These are phyloP conservation scores for Graphium colonna DNA, from an alignment of 2,888 invertebrate species.

Conservation along the genomic window DNA sequence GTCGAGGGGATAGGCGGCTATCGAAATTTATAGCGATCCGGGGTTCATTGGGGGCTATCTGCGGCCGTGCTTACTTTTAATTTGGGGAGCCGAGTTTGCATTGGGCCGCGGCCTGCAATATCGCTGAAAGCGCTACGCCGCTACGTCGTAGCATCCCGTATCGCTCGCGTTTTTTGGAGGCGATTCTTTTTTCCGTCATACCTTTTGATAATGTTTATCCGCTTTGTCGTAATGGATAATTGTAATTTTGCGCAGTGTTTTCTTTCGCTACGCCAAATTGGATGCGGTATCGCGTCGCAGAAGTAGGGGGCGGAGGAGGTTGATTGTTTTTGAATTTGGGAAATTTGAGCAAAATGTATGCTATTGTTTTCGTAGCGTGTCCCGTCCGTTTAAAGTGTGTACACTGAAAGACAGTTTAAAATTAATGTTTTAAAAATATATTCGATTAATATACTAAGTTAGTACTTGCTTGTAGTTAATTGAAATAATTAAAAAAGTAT, in stretches of 20 bases:
- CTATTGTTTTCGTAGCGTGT: too few species aligned
- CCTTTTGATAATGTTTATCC: not conserved
- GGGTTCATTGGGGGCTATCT: conserved; percentile 39
- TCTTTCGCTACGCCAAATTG: not conserved
- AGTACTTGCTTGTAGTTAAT: too few species aligned
- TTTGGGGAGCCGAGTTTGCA: conserved; percentile 50
- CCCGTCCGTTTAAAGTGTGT: too few species aligned
- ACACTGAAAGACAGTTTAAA: too few species aligned
- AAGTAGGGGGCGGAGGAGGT: too few species aligned
- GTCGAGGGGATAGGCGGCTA: conserved; percentile 37
- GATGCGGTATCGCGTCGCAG: too few species aligned
- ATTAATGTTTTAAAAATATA: too few species aligned
- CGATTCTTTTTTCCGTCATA: conserved; percentile 4
- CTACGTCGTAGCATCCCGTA: not conserved
- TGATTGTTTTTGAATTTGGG: too few species aligned
- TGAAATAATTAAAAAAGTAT: too few species aligned
- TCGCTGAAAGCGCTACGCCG: conserved; percentile 9
- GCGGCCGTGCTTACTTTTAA: conserved; percentile 58
- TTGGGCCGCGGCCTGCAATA: conserved; percentile 28
- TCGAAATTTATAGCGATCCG: conserved; percentile 44
- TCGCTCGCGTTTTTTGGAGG: conserved; percentile 10
- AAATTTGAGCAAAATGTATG: too few species aligned
- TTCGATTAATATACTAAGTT: too few species aligned
- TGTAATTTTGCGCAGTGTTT: conserved; percentile 28
- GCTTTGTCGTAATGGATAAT: not conserved